phyloP scores from a whole-genome alignment of 2,797 vertebrate species.

The Mormyrus hasselquistii region DNA sequence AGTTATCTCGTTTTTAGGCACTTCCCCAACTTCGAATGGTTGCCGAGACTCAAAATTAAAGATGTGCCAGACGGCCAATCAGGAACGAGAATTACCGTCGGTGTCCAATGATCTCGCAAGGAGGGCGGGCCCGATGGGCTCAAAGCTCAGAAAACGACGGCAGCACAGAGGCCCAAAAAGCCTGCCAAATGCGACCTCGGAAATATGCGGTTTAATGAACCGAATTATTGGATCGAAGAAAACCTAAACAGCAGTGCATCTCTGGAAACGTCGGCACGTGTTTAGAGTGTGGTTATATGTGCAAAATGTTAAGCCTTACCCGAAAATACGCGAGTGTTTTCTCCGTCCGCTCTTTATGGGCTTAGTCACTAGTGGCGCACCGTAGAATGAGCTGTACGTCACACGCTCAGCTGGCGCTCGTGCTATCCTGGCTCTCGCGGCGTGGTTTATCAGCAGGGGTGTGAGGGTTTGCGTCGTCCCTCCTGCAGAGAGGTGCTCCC shows the following conservation, averaged over 20 bases:
- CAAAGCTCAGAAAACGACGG: constrained; percentile 71
- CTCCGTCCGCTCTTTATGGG: constrained; percentile 73
- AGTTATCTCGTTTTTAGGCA: constrained; percentile 38
- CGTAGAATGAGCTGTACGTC: constrained; percentile 70
- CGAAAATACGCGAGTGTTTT: constrained; percentile 48
- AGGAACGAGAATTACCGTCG: neutral
- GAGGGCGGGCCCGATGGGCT: constrained; percentile 39
- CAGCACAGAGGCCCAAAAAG: constrained; percentile 89
- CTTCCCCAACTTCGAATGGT: constrained; percentile 15
- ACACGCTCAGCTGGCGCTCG: constrained; percentile 32
- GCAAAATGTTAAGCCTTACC: constrained; percentile 46
- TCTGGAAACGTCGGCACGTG: neutral
- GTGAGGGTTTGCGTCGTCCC: neutral
- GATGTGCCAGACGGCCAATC: constrained; percentile 37
- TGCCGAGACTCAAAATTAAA: constrained; percentile 24
- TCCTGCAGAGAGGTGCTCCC: neutral
- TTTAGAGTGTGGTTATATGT: neutral
- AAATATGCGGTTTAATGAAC: constrained; percentile 19
- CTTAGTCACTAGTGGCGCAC: constrained; percentile 86
- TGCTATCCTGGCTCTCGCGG: neutral
- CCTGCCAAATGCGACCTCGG: constrained; percentile 58
- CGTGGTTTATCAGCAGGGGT: neutral
- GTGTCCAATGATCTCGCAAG: neutral
- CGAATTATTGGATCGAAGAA: constrained; percentile 24
- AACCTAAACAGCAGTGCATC: neutral